Conservation (phyloP, 2,113 vertebrate species). For the Naja naja region DNA sequence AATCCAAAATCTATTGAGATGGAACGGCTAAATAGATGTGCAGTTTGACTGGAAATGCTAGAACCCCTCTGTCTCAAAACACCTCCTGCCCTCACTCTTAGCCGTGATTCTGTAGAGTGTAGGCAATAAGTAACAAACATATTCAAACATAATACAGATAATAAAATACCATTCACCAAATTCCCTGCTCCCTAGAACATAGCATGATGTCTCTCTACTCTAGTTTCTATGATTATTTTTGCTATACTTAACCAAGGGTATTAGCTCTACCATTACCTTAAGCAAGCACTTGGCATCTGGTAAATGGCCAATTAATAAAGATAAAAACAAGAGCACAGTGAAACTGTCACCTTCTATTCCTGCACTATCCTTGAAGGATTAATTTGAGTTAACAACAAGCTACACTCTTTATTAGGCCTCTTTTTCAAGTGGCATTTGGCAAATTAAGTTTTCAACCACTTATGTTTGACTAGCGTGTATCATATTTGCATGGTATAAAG, state of each 20-base stretch:
- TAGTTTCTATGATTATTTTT: neutral
- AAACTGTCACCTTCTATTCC: constrained; percentile 49
- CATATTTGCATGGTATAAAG: constrained; percentile 70
- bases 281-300: neutral
- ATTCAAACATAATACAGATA: neutral
- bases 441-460: constrained; percentile 65
- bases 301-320: constrained; percentile 18
- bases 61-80: neutral
- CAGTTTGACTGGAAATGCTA: neutral
- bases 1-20: neutral
- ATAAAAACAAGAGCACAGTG: constrained; percentile 13
- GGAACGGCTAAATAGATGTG: neutral
- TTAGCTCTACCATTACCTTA: neutral
- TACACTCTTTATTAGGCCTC: constrained; percentile 60
- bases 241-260: neutral
- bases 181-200: neutral
- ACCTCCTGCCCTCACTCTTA: neutral
- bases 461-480: constrained; percentile 65
- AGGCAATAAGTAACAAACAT: no score
- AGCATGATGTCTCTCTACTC: neutral
- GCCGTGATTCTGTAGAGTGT: no score
- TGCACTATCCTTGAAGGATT: constrained; percentile 43
- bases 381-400: constrained; percentile 66
- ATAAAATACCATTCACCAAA: neutral
- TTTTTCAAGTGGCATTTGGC: constrained; percentile 63